These are phyloP conservation scores for Cydia fagiglandana DNA, from an alignment of 1,140 invertebrate species.

Conservation along the genomic window DNA sequence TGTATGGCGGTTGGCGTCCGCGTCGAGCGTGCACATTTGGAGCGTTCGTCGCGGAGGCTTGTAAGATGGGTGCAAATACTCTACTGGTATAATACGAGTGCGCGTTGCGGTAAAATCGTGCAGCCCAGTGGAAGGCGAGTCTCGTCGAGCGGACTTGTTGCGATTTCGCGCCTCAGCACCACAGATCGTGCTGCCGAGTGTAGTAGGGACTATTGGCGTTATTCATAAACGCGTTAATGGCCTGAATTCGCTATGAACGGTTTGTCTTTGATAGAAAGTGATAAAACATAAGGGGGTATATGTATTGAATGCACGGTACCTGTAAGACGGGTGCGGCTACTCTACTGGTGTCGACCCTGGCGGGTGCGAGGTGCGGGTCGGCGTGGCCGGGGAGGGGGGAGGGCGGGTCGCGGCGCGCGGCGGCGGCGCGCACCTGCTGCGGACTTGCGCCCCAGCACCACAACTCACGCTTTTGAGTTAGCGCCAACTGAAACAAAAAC, in stretches of 20 bases:
- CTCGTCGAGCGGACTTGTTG: too few relatives aligned
- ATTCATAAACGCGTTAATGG: too few relatives aligned
- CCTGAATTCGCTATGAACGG: too few relatives aligned
- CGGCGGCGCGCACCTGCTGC: constrained; percentile 58
- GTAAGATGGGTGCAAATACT: constrained; percentile 43
- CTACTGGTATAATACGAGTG: constrained; percentile 47
- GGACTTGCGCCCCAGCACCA: constrained; percentile 65
- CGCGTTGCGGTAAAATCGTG: constrained; percentile 45
- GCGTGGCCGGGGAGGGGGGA: constrained; percentile 20
- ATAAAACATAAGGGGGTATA: too few relatives aligned
- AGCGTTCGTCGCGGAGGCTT: too few relatives aligned
- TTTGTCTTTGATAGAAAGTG: too few relatives aligned
- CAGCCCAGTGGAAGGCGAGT: constrained; percentile 13
- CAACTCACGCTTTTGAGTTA: constrained; percentile 51
- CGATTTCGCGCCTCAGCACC: neutral
- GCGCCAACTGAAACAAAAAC: constrained; percentile 50
- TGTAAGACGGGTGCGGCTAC: constrained; percentile 50
- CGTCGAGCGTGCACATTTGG: too few relatives aligned
- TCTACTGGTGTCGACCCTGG: constrained; percentile 45
- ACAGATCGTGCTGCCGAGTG: constrained; percentile 37
- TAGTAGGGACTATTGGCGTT: too few relatives aligned
- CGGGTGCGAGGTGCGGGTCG: constrained; percentile 52
- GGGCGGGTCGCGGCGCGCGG: constrained; percentile 42
- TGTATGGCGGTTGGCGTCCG: too few relatives aligned
- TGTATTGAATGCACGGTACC: constrained; percentile 34